Evolutionary conservation across 2,888 invertebrate genomes (phyloP).

Genomic region (Pseudanteris insignis): DNA sequence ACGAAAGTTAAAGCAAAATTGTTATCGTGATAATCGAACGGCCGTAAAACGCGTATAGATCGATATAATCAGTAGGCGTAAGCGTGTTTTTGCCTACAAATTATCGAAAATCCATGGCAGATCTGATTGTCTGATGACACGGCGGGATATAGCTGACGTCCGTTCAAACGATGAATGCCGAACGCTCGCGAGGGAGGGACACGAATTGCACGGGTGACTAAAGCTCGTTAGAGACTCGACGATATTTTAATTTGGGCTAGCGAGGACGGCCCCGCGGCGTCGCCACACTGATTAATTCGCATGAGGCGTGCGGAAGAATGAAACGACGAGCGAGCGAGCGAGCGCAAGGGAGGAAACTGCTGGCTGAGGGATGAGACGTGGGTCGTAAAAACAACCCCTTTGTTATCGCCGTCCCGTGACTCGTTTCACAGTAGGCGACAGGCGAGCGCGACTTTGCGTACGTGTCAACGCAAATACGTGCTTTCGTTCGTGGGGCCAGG

Average conservation of each 20-base stretch:
- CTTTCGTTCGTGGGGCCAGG: slow-evolving; percentile 15
- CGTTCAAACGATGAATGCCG: slow-evolving; percentile 40
- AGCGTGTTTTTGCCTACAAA: slow-evolving; percentile 30
- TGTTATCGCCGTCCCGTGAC: slow-evolving; percentile 57
- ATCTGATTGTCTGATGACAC: slow-evolving; percentile 36
- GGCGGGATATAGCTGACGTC: slow-evolving; percentile 36
- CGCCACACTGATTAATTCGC: slow-evolving; percentile 62
- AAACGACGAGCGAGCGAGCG: slow-evolving; percentile 26
- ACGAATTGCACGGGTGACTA: slow-evolving; percentile 48
- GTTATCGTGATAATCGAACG: slow-evolving; percentile 18
- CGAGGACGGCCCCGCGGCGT: slow-evolving; percentile 47
- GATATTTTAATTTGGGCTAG: slow-evolving; percentile 57
- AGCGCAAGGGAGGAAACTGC: slow-evolving; percentile 12
- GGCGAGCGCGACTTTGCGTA: slow-evolving; percentile 38
- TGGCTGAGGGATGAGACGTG: slow-evolving; percentile 34
- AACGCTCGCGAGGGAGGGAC: slow-evolving; percentile 37
- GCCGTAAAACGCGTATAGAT: slow-evolving; percentile 26
- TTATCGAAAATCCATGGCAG: slow-evolving; percentile 32
- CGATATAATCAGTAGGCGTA: slow-evolving; percentile 9
- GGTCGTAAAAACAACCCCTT: slow-evolving; percentile 62
- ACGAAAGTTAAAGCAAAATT: slow-evolving; percentile 11
- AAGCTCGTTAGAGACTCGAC: slow-evolving; percentile 48
- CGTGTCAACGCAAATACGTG: slow-evolving; percentile 45
- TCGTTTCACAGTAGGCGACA: slow-evolving; percentile 58
- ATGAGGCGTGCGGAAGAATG: slow-evolving; percentile 40